Percentiles rank a stretch among this genome's conserved stretches.
These are phyloP conservation scores for Euwallacea fornicatus DNA, from an alignment of 1,140 invertebrate species.

Conservation along the genomic window DNA sequence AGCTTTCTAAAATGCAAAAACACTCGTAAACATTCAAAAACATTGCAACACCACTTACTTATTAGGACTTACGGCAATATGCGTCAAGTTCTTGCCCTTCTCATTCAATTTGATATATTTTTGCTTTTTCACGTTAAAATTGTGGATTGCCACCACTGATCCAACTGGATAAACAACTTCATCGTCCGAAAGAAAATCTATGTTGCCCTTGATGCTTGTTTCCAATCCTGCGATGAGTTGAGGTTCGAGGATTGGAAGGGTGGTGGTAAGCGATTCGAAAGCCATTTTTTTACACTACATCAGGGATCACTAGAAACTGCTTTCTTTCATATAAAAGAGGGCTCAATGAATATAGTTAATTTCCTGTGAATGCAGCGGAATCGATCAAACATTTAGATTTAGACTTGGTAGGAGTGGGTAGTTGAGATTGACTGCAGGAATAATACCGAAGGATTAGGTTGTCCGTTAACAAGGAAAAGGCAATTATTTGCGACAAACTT, in stretches of 20 bases:
- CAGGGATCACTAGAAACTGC: too few relatives aligned
- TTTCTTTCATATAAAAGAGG: too few relatives aligned
- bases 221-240: constrained; percentile 63
- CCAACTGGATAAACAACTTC: constrained; percentile 71
- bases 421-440: too few relatives aligned
- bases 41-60: constrained; percentile 57
- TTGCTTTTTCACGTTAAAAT: constrained; percentile 61
- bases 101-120: constrained; percentile 60
- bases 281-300: too few relatives aligned
- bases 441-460: too few relatives aligned
- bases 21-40: too few relatives aligned
- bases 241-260: constrained; percentile 54
- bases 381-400: too few relatives aligned
- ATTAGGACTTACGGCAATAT: constrained; percentile 65
- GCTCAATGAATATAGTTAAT: too few relatives aligned
- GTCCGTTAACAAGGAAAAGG: too few relatives aligned
- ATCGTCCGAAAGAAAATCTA: constrained; percentile 65
- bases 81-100: constrained; percentile 58
- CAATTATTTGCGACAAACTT: too few relatives aligned
- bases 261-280: background rate
- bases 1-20: constrained; percentile 56
- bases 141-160: constrained; percentile 65
- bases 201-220: constrained; percentile 63
- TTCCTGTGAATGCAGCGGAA: too few relatives aligned
- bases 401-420: too few relatives aligned